Evolutionary conservation across 1,140 invertebrate genomes (phyloP), one percentile per base, ranked within the genome.

Genomic region (Magallana gigas): DNA sequence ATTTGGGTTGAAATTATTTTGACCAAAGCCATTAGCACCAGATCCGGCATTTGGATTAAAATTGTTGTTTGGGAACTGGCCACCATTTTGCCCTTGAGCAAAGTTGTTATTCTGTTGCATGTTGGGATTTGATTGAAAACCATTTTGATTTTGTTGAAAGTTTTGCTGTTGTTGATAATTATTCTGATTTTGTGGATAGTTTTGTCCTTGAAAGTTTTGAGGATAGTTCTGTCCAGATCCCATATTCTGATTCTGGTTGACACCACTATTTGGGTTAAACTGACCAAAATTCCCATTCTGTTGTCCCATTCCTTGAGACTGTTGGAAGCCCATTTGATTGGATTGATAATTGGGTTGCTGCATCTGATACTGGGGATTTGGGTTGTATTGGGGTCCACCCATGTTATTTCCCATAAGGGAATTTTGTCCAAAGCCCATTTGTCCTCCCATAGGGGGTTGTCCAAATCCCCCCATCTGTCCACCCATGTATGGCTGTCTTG

Each of bases 141-240:
- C 57, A 14, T 83, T 83, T 58, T n/a, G 68, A 64, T 64, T 64
- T 64, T 16, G 60, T 64, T 64, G 60, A 4, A 64, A 64, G 68
- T 76, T 76, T 76, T 76, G 68, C 36, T 48, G 36, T 76, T 29
- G 36, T 76, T 29, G 68, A 11, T 18, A 83, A 57, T 83, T 83
- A 56, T 83, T 83, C 36, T 86, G 85, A 18, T 18, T n/a, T 58
- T 87, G 82, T 12, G 48, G 56, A 57, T 48, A 59, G 14, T 59
- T 84, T 48, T 76, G 62, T 84, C 81, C 81, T 57, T 83, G 81
- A 14, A 14, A n/a, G 48, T 57, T 57, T 84, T 84, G 83, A 29
- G 57, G 57, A 18, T 84, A 16, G 18, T 83, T 14, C 56, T 86
- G 68, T 16, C 68, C 68, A 12, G 59, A 84, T 23, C 57, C 57